Percentiles rank a stretch among this genome's conserved stretches.
phyloP scores from a whole-genome alignment of 2,888 invertebrate genomes.

The Lottia scabra region DNA sequence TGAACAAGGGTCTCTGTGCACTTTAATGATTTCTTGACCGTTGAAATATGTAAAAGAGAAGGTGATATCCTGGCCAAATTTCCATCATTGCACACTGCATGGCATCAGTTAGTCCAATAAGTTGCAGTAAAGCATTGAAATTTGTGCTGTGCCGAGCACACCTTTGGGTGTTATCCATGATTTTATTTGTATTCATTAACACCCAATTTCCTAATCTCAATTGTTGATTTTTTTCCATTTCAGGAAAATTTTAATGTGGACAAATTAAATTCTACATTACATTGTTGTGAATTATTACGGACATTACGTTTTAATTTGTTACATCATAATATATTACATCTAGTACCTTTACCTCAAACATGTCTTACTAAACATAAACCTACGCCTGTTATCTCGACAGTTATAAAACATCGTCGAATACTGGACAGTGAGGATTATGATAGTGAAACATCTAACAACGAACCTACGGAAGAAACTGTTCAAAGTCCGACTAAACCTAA shows the following conservation, averaged over 20 bases:
- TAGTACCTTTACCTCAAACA: neutral
- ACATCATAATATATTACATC: neutral
- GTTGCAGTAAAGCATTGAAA: too few relatives aligned
- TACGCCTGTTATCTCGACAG: conserved; percentile 13
- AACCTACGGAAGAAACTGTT: conserved; percentile 1
- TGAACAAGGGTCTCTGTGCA: too few relatives aligned
- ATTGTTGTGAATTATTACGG: neutral
- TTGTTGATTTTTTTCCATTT: neutral
- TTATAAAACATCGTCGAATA: conserved; percentile 23
- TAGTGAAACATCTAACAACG: conserved; percentile 27
- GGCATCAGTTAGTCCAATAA: too few relatives aligned
- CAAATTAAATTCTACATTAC: neutral
- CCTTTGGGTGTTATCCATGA: too few relatives aligned
- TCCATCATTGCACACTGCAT: too few relatives aligned
- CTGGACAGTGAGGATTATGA: conserved; percentile 57
- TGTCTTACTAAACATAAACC: neutral
- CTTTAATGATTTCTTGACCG: too few relatives aligned
- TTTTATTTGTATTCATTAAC: too few relatives aligned
- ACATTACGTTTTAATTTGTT: neutral
- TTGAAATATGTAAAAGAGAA: too few relatives aligned
- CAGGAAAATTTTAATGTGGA: neutral
- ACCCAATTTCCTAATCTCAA: too few relatives aligned
- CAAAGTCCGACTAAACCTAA: neutral
- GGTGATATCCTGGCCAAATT: too few relatives aligned
- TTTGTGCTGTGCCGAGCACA: too few relatives aligned